These are phyloP conservation scores for Acromyrmex charruanus DNA, from an alignment of 1,140 invertebrate genomes.

Conservation along the genomic window DNA sequence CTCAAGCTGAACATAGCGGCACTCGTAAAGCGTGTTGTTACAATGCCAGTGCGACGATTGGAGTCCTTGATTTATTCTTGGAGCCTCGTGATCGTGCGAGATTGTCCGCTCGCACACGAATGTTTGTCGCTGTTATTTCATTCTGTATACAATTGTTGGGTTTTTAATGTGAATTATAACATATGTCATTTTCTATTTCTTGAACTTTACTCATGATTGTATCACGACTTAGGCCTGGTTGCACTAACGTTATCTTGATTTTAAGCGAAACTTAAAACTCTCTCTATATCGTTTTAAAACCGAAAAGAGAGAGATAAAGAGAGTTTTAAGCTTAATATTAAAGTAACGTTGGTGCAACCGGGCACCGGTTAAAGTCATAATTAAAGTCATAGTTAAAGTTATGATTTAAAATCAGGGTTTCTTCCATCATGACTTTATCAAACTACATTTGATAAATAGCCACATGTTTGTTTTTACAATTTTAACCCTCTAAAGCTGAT, in stretches of 20 bases:
- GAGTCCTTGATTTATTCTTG: background rate
- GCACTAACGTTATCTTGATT: too few species aligned
- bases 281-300: too few species aligned
- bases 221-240: too few species aligned
- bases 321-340: too few species aligned
- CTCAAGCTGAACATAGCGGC: background rate
- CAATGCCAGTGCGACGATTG: background rate
- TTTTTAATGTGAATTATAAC: background rate
- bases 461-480: background rate
- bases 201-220: background rate
- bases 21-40: background rate
- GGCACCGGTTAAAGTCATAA: too few species aligned
- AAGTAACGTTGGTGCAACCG: too few species aligned
- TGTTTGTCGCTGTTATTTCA: background rate
- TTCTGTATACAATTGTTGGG: background rate
- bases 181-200: slow-evolving; percentile 21
- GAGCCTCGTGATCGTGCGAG: background rate
- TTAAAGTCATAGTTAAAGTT: too few species aligned
- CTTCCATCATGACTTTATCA: background rate
- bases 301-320: too few species aligned
- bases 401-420: too few species aligned
- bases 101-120: background rate
- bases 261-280: too few species aligned
- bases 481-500: background rate
- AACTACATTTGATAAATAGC: background rate